A percentile compares a stretch with the other conserved stretches of the same genome.
phyloP scores from a whole-genome alignment of 2,113 vertebrate species.

The Silurus meridionalis region DNA sequence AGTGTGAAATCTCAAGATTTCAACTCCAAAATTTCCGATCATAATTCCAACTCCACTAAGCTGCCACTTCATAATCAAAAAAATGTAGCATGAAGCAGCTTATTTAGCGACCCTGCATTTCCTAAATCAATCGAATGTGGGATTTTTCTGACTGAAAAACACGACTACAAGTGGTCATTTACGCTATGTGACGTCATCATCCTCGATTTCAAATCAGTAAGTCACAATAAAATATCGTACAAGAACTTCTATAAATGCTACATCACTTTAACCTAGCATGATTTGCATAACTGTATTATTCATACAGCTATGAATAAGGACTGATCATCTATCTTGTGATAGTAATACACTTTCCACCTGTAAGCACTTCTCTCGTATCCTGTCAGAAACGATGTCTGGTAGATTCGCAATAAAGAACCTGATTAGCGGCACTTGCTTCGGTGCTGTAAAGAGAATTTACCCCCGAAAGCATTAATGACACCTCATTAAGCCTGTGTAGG shows the following conservation, averaged over 20 bases:
- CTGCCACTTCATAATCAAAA: too few relatives aligned
- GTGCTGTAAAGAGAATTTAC: neutral
- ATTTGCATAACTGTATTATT: neutral
- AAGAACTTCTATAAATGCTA: neutral
- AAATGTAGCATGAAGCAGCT: too few relatives aligned
- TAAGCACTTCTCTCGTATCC: neutral
- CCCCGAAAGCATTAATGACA: slow-evolving; percentile 25
- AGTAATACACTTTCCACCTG: neutral
- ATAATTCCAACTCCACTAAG: too few relatives aligned
- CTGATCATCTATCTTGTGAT: neutral
- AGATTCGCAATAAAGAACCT: neutral
- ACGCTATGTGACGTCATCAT: neutral
- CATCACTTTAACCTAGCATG: neutral
- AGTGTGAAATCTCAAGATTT: too few relatives aligned
- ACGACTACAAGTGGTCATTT: neutral
- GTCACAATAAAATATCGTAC: neutral
- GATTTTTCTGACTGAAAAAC: neutral
- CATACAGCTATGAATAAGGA: neutral
- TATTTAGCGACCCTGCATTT: neutral
- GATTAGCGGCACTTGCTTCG: neutral
- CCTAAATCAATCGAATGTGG: neutral
- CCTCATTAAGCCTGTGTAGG: slow-evolving; percentile 22
- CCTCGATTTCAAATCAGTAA: neutral
- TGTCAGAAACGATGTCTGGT: neutral
- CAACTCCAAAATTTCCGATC: too few relatives aligned